A percentile compares a stretch with the other conserved stretches of the same genome.
Evolutionary conservation across 1,140 invertebrate genomes (phyloP).

Genomic region (Teleogryllus occipitalis): DNA sequence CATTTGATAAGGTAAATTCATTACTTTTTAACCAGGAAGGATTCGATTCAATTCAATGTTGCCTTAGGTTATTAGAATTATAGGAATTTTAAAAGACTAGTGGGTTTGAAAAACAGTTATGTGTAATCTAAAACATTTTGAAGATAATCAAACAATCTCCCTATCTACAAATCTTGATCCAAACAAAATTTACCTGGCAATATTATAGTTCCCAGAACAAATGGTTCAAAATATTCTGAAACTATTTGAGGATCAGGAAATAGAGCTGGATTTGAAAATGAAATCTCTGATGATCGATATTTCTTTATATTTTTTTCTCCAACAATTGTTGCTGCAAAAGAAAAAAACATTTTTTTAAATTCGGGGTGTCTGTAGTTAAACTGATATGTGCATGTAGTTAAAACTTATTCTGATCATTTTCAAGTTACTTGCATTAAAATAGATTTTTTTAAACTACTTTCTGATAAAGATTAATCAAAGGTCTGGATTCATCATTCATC

Average conservation of each 20-base stretch:
- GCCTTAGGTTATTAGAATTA: too few relatives aligned
- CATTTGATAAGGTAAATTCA: too few relatives aligned
- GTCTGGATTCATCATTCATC: too few relatives aligned
- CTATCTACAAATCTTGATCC: slow-evolving; percentile 13
- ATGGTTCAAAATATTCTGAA: slow-evolving; percentile 75
- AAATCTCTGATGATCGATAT: slow-evolving; percentile 57
- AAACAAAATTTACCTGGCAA: slow-evolving; percentile 52
- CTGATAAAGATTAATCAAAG: too few relatives aligned
- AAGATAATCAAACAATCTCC: slow-evolving; percentile 10
- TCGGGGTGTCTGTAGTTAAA: not conserved
- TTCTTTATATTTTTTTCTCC: slow-evolving; percentile 57
- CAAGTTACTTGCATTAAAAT: too few relatives aligned
- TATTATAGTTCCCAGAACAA: slow-evolving; percentile 83
- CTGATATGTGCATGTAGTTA: not conserved
- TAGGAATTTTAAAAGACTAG: too few relatives aligned
- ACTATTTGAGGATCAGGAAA: slow-evolving; percentile 63
- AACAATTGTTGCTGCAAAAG: slow-evolving; percentile 53
- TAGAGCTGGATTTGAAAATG: slow-evolving; percentile 76
- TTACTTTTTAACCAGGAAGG: too few relatives aligned
- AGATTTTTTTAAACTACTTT: too few relatives aligned
- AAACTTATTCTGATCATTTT: not conserved
- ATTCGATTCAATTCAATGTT: too few relatives aligned
- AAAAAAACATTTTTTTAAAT: not conserved
- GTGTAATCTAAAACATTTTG: not conserved
- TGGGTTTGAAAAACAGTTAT: too few relatives aligned